A percentile compares a stretch with the other conserved stretches of the same genome.
Evolutionary conservation across 1,140 invertebrate species (phyloP).

Genomic region (Magallana gigas): DNA sequence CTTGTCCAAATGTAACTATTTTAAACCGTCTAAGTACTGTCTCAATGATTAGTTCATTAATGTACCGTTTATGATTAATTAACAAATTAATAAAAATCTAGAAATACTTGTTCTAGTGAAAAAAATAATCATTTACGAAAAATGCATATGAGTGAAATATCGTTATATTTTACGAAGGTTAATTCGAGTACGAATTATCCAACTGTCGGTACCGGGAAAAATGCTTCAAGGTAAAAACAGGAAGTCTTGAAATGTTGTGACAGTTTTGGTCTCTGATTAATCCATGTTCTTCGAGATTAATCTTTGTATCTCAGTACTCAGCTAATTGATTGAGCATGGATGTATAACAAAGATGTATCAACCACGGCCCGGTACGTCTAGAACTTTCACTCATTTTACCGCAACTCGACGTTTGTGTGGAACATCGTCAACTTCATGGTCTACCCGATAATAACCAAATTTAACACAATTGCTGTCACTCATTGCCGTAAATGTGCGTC

Average conservation of each 20-base stretch:
- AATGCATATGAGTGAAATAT: background rate
- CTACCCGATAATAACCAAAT: background rate
- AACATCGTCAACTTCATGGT: background rate
- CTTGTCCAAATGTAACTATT: too few relatives aligned
- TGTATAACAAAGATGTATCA: background rate
- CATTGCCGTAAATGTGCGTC: background rate
- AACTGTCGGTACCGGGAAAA: background rate
- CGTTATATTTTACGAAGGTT: background rate
- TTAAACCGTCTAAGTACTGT: background rate
- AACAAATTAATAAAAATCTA: too few relatives aligned
- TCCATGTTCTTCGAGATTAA: background rate
- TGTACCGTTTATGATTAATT: too few relatives aligned
- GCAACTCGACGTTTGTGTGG: background rate
- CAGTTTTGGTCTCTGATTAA: background rate
- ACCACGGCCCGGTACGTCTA: background rate
- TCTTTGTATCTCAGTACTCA: background rate
- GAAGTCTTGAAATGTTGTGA: too few relatives aligned
- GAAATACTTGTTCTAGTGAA: background rate
- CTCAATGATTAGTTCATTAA: background rate
- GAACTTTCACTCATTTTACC: background rate
- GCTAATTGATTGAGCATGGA: background rate
- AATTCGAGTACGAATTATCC: background rate
- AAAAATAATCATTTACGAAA: background rate
- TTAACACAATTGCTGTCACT: conserved; percentile 11
- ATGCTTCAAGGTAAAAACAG: background rate